A percentile compares a stretch with the other conserved stretches of the same genome.
phyloP scores from a whole-genome alignment of 2,113 vertebrate genomes.

The Sinocyclocheilus anshuiensis region DNA sequence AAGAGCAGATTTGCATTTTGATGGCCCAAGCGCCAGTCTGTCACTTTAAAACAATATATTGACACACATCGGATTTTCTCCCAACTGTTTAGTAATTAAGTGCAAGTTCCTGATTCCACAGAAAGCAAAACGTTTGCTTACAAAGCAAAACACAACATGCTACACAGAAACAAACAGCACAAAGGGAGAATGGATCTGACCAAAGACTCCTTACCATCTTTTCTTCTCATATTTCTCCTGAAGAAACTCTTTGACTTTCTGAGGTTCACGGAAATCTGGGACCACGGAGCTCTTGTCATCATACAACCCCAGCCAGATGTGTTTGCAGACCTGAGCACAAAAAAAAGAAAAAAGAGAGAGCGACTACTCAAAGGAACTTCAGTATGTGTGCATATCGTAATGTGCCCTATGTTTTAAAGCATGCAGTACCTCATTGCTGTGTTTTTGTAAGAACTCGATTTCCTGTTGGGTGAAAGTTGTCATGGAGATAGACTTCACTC shows the following conservation, averaged over 20 bases:
- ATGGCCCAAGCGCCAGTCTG: too few species aligned
- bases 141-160: neutral
- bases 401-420: neutral
- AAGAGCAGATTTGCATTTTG: too few species aligned
- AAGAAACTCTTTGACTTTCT: slow-evolving; percentile 99
- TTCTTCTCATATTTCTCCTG: slow-evolving; percentile 99
- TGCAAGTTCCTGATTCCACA: neutral
- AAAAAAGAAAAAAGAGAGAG: neutral
- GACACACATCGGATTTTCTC: too few species aligned
- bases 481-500: slow-evolving; percentile 99
- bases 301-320: slow-evolving; percentile 98
- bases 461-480: slow-evolving; percentile 98
- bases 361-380: neutral
- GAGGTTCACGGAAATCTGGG: slow-evolving; percentile 98
- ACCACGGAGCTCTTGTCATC: slow-evolving; percentile 96
- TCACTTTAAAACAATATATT: too few species aligned
- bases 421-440: slow-evolving; percentile 90
- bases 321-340: slow-evolving; percentile 88
- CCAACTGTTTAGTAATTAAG: neutral
- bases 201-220: slow-evolving; percentile 85
- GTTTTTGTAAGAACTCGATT: slow-evolving; percentile 98
- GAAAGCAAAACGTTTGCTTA: too few species aligned
- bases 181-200: neutral
- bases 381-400: neutral
- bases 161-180: neutral